Evolutionary conservation across 2,797 vertebrate genomes (phyloP).

Genomic region (Scomberomorus guttatus): DNA sequence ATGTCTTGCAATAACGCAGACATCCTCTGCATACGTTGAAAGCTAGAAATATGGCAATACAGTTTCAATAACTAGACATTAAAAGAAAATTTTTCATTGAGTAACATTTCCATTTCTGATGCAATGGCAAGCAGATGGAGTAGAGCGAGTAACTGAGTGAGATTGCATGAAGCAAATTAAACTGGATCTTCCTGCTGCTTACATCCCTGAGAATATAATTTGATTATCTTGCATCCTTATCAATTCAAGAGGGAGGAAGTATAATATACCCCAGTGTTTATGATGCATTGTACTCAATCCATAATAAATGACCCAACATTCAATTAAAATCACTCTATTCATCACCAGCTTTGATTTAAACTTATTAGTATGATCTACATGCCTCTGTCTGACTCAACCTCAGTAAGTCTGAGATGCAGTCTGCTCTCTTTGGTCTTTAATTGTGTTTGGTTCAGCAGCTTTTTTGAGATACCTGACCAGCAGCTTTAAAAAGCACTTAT

Average conservation of each 20-base stretch:
- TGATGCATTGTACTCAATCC: slow-evolving; percentile 55
- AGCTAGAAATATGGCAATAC: not conserved
- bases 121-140: slow-evolving; percentile 10
- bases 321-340: slow-evolving; percentile 73
- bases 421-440: slow-evolving; percentile 35
- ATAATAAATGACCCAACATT: slow-evolving; percentile 76
- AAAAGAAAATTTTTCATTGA: not conserved
- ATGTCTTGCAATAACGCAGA: not conserved
- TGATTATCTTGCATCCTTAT: slow-evolving; percentile 69
- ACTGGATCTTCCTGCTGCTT: slow-evolving; percentile 57
- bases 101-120: slow-evolving; percentile 4
- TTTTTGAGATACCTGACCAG: slow-evolving; percentile 40
- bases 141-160: slow-evolving; percentile 17
- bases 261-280: slow-evolving; percentile 52
- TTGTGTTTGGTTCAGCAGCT: slow-evolving; percentile 20
- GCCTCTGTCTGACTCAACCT: slow-evolving; percentile 45
- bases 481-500: slow-evolving; percentile 47
- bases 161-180: slow-evolving; percentile 56
- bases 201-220: slow-evolving; percentile 64
- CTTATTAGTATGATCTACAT: slow-evolving; percentile 51
- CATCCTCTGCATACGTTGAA: not conserved
- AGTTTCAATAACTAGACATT: not conserved
- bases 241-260: slow-evolving; percentile 67
- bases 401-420: slow-evolving; percentile 19
- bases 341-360: slow-evolving; percentile 67